phyloP scores from a whole-genome alignment of 2,113 vertebrate genomes.

The Anthoscopus minutus region DNA sequence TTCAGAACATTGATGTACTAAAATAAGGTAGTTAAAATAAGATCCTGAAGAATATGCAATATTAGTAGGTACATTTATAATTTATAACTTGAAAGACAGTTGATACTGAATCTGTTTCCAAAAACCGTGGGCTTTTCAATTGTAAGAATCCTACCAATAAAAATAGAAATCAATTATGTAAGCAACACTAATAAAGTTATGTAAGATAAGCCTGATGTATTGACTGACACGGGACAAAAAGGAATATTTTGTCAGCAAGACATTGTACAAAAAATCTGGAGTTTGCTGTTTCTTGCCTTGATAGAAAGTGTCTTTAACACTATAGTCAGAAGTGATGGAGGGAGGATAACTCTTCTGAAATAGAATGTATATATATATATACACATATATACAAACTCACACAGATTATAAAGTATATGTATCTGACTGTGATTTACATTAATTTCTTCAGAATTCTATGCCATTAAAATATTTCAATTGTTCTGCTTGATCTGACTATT shows the following conservation, averaged over 20 bases:
- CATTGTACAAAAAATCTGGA: not conserved
- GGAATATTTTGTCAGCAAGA: not conserved
- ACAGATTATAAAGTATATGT: not conserved
- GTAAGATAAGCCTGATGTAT: not conserved
- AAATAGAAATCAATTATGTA: not conserved
- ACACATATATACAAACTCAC: rapidly evolving
- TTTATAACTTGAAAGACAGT: not conserved
- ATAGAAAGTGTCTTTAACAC: not conserved
- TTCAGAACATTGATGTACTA: slow-evolving; percentile 33
- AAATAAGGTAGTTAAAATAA: slow-evolving; percentile 50
- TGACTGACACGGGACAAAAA: not conserved
- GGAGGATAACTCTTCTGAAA: not conserved
- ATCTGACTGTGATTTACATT: not conserved
- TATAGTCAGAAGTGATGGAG: not conserved
- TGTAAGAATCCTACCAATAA: not conserved
- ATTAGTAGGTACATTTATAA: not conserved
- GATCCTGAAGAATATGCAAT: not conserved
- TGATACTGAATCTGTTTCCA: not conserved
- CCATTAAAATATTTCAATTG: not conserved
- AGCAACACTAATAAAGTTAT: not conserved
- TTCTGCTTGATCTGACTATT: not conserved
- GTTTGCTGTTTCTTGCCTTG: not conserved
- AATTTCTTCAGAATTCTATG: not conserved
- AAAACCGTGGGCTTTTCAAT: not conserved
- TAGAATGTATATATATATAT: rapidly evolving